A percentile compares a stretch with the other conserved stretches of the same genome.
Conservation (phyloP, 2,888 invertebrate species). For the Drosophila sordidula region DNA sequence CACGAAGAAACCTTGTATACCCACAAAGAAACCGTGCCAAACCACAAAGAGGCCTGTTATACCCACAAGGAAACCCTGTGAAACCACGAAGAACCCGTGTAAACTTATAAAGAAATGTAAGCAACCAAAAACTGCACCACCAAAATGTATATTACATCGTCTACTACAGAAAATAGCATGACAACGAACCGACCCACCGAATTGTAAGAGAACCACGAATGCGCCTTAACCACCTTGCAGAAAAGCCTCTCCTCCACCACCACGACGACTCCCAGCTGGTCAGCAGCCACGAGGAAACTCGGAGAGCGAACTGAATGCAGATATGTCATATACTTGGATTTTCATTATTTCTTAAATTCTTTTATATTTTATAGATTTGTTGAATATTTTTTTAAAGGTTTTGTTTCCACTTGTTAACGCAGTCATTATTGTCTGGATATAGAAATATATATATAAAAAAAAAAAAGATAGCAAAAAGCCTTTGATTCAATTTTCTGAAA, state of each 20-base stretch:
- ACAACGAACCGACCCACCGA: neutral
- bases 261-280: neutral
- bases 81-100: too few species aligned
- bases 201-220: neutral
- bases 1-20: neutral
- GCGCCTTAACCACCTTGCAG: neutral
- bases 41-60: neutral
- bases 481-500: neutral
- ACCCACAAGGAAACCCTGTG: neutral
- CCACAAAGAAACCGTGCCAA: neutral
- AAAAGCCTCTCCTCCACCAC: neutral
- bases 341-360: neutral
- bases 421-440: neutral
- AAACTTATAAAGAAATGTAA: neutral
- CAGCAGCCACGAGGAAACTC: neutral
- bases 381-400: neutral
- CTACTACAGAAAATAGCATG: neutral
- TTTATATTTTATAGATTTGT: neutral
- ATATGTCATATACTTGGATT: neutral
- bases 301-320: neutral
- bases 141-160: neutral
- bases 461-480: slow-evolving; percentile 2
- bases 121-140: neutral
- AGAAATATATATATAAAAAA: neutral
- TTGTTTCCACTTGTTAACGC: neutral